phyloP scores from a whole-genome alignment of 2,797 vertebrate species.

The Takifugu ocellatus region DNA sequence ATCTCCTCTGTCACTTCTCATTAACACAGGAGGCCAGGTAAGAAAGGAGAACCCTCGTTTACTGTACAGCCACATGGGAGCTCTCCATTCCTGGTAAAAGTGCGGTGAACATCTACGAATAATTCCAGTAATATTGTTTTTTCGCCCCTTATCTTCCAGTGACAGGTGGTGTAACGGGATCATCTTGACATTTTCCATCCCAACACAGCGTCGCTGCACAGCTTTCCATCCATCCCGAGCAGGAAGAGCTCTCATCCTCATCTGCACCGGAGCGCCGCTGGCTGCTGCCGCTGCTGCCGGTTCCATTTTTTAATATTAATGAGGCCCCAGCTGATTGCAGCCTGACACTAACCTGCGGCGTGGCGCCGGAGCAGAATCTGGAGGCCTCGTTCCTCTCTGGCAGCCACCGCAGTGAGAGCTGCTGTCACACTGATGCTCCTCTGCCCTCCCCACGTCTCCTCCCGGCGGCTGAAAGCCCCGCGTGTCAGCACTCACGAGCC shows the following conservation, averaged over 20 bases:
- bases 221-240: constrained; percentile 24
- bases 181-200: constrained; percentile 15
- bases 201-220: neutral
- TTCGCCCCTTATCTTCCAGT: neutral
- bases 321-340: constrained; percentile 41
- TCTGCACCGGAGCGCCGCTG: constrained; percentile 18
- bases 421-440: constrained; percentile 47
- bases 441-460: constrained; percentile 26
- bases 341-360: constrained; percentile 58
- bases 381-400: constrained; percentile 39
- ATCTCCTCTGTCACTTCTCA: constrained; percentile 72
- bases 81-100: constrained; percentile 7
- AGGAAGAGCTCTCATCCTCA: constrained; percentile 32
- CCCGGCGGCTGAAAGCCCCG: constrained; percentile 26
- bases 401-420: constrained; percentile 38
- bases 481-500: constrained; percentile 33
- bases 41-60: constrained; percentile 31
- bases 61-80: constrained; percentile 27
- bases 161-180: constrained; percentile 35
- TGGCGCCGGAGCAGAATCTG: constrained; percentile 10
- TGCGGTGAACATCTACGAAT: constrained; percentile 3
- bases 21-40: constrained; percentile 61
- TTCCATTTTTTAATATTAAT: constrained; percentile 61
- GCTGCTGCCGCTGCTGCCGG: constrained; percentile 42
- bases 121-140: constrained; percentile 17